Percentiles rank a stretch among this genome's conserved stretches.
Conservation (phyloP, 2,888 invertebrate species). For the Cerceris rybyensis region DNA sequence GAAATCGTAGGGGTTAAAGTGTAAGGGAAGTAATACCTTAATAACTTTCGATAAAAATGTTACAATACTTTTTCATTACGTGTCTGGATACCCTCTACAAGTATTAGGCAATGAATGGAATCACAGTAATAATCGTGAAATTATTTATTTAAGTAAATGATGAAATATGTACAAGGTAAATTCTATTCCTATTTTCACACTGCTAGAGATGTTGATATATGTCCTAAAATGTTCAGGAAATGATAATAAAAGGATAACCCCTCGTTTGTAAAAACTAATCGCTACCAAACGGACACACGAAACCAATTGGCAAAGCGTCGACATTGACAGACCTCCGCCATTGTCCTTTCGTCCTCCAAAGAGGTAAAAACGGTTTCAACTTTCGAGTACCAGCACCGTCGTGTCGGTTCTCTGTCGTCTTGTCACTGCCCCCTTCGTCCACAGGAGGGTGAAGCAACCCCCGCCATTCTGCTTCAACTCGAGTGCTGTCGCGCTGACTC, state of each 20-base stretch:
- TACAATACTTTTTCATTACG: no score
- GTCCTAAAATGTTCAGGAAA: not conserved
- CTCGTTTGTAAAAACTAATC: slow-evolving; percentile 15
- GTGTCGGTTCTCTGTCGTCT: slow-evolving; percentile 40
- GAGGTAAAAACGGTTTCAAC: slow-evolving; percentile 75
- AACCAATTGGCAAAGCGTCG: slow-evolving; percentile 1
- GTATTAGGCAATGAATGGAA: no score
- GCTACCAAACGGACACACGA: not conserved
- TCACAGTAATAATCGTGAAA: no score
- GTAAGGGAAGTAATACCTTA: no score
- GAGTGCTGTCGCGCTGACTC: slow-evolving; percentile 75
- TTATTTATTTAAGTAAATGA: no score
- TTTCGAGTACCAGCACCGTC: slow-evolving; percentile 73
- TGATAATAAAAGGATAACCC: slow-evolving; percentile 10
- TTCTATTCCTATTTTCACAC: no score
- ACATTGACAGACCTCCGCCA: slow-evolving; percentile 42
- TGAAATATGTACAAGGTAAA: no score
- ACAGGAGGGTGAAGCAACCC: slow-evolving; percentile 34
- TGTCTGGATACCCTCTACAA: no score
- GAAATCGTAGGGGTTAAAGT: no score
- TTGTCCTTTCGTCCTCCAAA: slow-evolving; percentile 51
- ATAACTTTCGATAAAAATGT: no score
- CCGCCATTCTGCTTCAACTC: slow-evolving; percentile 49
- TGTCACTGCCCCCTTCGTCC: slow-evolving; percentile 38
- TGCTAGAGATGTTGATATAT: no score